Conservation (phyloP, 2,888 invertebrate genomes). For the Opisthograptis luteolata region DNA sequence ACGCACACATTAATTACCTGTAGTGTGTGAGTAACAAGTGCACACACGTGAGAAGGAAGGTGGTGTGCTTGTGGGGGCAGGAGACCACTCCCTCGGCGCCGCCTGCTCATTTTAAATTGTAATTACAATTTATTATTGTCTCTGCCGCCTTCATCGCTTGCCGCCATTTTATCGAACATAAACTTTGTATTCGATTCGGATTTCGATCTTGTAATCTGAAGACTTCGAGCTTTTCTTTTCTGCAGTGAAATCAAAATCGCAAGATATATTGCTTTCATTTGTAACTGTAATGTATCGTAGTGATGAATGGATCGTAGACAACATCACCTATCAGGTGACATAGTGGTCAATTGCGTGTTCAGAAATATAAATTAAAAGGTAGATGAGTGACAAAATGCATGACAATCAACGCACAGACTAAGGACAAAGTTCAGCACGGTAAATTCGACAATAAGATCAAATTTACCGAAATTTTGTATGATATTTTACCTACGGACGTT, state of each 20-base stretch:
- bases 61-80: conserved; percentile 60
- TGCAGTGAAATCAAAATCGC: neutral
- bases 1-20: conserved; percentile 48
- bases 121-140: conserved; percentile 85
- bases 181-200: conserved; percentile 49
- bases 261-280: neutral
- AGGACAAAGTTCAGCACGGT: too few relatives aligned
- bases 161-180: conserved; percentile 80
- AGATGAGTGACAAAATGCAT: too few relatives aligned
- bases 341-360: too few relatives aligned
- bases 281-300: too few relatives aligned
- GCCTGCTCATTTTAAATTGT: conserved; percentile 85
- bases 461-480: too few relatives aligned
- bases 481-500: too few relatives aligned
- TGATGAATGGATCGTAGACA: too few relatives aligned
- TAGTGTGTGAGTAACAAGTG: conserved; percentile 72
- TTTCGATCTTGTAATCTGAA: conserved; percentile 11
- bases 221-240: neutral
- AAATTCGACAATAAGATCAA: too few relatives aligned
- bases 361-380: too few relatives aligned
- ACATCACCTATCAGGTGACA: too few relatives aligned
- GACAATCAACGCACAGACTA: too few relatives aligned
- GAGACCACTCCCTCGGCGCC: conserved; percentile 78
- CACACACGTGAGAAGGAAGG: conserved; percentile 69
- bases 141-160: conserved; percentile 79